Base-by-base conservation (phyloP, 1,140 invertebrate genomes). In the Cydia splendana region DNA sequence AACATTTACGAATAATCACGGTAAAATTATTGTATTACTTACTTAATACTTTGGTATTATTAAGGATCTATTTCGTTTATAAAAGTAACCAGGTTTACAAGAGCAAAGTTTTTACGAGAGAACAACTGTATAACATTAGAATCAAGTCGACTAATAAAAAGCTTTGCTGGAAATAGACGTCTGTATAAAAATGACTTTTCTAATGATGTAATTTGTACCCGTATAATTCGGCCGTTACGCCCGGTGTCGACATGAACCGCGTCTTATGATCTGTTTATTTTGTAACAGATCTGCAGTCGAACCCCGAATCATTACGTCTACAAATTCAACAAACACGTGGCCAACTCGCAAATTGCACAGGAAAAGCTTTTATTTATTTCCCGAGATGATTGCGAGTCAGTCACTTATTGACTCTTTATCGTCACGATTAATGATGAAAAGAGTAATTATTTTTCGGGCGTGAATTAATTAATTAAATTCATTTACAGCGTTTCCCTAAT, bases 401-500 rank as follows among this genome's bases (percentile, higher is more conserved):
- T 84, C 81, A 82, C 81, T 84, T 82, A 87, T 84, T 87, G 81
- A 88, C 79, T 82, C 85, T 87, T 87, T 87, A 87, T 87, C 81
- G 82, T 82, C 85, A 83, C 84, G 86, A 89, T 91, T 87, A 90
- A 84, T 87, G 85, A 84, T 77, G 78, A 74, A 77, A 76, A 76
- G 82, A 75, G 81, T 83, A 85, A 85, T 77, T 87, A 83, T 87
- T 86, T 85, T 80, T 76, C 76, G 82, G 81, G 34, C 9, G 13
- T 45, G 57, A 62, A 42, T n/a, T 48, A 65, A 45, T 75, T 57
- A 75, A 75, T 57, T 57, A 7, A 30, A 13, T 89, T 86, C 71
- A 83, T 75, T 88, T 87, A 89, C 87, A 86, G 81, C 79, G 82
- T 88, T 84, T 82, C 81, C 79, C 83, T 88, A 88, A 89, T 90